phyloP scores from a whole-genome alignment of 2,888 invertebrate species.

The Cryptus armator region DNA sequence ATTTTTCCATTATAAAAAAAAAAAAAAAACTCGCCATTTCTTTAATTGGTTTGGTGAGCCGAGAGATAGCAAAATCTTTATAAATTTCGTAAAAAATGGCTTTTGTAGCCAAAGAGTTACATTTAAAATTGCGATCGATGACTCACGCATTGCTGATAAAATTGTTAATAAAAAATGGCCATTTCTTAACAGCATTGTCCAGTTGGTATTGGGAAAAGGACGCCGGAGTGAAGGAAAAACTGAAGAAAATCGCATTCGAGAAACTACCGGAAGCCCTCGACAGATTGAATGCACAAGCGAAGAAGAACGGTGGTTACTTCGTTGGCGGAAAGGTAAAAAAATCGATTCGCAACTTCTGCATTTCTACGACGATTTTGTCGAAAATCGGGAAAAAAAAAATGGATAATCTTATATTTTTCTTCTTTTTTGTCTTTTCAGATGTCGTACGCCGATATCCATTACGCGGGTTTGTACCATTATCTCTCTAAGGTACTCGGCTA shows the following conservation, averaged over 20 bases:
- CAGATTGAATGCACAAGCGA: conserved; percentile 78
- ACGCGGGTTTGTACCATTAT: conserved; percentile 82
- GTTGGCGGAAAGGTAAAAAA: conserved; percentile 79
- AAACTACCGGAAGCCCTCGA: conserved; percentile 74
- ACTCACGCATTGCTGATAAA: too few species aligned
- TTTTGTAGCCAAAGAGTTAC: too few species aligned
- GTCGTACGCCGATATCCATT: conserved; percentile 85
- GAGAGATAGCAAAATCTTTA: too few species aligned
- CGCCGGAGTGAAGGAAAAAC: conserved; percentile 72
- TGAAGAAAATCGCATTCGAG: conserved; percentile 75
- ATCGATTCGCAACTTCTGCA: neutral
- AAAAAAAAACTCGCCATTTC: too few species aligned
- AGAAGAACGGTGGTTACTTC: conserved; percentile 81
- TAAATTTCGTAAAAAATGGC: too few species aligned
- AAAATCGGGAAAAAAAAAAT: neutral
- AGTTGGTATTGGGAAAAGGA: conserved; percentile 78
- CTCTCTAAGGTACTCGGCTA: conserved; percentile 75
- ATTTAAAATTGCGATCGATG: too few species aligned
- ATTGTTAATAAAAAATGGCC: neutral
- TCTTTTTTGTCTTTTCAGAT: conserved; percentile 79
- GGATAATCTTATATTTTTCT: neutral
- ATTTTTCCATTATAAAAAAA: too few species aligned
- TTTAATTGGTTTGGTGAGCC: too few species aligned
- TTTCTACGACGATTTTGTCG: neutral
- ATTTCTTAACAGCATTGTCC: conserved; percentile 72